Conservation (phyloP, 2,888 invertebrate species). For the Lithodes maja region DNA sequence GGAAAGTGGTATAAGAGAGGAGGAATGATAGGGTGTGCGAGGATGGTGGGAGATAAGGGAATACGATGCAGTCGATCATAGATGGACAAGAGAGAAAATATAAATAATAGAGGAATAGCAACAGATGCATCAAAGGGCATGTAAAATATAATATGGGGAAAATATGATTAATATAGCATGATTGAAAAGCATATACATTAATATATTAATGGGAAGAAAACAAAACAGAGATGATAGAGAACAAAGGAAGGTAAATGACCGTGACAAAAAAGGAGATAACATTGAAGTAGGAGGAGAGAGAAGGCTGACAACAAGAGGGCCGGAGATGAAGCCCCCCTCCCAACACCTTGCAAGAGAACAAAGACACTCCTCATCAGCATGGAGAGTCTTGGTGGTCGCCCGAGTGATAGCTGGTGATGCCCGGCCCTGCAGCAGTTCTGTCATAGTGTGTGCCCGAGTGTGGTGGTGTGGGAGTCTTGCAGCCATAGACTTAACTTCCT, state of each 20-base stretch:
- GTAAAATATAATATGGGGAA: too few relatives aligned
- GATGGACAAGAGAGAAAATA: not conserved
- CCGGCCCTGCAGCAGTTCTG: not conserved
- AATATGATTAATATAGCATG: too few relatives aligned
- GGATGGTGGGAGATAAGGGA: not conserved
- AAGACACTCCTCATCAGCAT: conserved; percentile 53
- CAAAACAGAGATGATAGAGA: not conserved
- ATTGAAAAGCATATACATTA: too few relatives aligned
- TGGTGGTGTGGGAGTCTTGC: not conserved
- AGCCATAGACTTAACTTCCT: too few relatives aligned
- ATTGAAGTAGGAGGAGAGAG: conserved; percentile 1
- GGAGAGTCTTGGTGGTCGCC: conserved; percentile 4
- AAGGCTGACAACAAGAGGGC: conserved; percentile 14
- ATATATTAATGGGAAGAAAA: too few relatives aligned
- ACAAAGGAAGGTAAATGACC: not conserved
- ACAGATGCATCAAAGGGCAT: not conserved
- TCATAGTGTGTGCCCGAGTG: conserved; percentile 9
- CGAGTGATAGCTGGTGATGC: too few relatives aligned
- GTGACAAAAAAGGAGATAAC: not conserved
- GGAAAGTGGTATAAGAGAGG: not conserved
- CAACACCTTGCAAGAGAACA: conserved; percentile 50
- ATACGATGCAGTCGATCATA: not conserved
- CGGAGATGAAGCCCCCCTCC: conserved; percentile 20
- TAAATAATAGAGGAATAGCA: not conserved
- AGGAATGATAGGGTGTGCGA: not conserved